These are phyloP conservation scores for Drosophila anceps DNA, from an alignment of 2,888 invertebrate species.

Conservation along the genomic window DNA sequence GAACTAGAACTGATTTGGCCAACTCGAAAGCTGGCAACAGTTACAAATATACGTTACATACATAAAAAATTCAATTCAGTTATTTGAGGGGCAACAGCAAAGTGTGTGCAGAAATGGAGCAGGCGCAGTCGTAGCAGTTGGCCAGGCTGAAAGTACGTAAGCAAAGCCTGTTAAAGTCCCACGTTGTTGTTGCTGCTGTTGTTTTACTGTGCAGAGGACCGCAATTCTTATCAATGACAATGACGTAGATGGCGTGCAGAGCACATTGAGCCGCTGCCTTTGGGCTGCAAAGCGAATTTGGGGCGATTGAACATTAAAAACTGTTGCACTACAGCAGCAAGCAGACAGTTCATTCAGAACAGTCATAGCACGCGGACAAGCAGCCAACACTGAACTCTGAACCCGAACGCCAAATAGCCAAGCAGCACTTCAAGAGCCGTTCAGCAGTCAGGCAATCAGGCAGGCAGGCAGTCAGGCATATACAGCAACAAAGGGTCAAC, in stretches of 20 bases:
- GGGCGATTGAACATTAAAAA: constrained; percentile 82
- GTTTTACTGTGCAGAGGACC: constrained; percentile 43
- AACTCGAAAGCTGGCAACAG: constrained; percentile 15
- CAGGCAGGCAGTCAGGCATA: constrained; percentile 15
- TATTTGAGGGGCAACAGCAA: constrained; percentile 5
- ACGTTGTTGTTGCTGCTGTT: constrained; percentile 11
- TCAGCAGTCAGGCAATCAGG: constrained; percentile 13
- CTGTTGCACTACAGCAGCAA: constrained; percentile 79
- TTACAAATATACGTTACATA: constrained; percentile 2
- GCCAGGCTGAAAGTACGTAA: constrained; percentile 61
- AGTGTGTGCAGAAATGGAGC: constrained; percentile 64
- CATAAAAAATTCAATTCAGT: not conserved
- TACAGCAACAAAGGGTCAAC: constrained; percentile 30
- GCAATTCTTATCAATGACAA: constrained; percentile 77
- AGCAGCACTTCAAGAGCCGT: constrained; percentile 15
- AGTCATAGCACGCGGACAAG: constrained; percentile 74
- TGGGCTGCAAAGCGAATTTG: constrained; percentile 72
- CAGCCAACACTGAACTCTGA: constrained; percentile 21
- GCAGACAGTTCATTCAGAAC: constrained; percentile 84
- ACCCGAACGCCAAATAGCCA: constrained; percentile 2
- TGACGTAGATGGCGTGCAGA: constrained; percentile 69
- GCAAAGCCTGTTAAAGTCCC: constrained; percentile 47
- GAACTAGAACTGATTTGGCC: constrained; percentile 4
- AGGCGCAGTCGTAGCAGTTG: constrained; percentile 50
- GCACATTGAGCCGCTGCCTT: constrained; percentile 25